Percentiles rank a stretch among this genome's conserved stretches.
phyloP scores from a whole-genome alignment of 2,888 invertebrate species.

The Anarsia innoxiella region DNA sequence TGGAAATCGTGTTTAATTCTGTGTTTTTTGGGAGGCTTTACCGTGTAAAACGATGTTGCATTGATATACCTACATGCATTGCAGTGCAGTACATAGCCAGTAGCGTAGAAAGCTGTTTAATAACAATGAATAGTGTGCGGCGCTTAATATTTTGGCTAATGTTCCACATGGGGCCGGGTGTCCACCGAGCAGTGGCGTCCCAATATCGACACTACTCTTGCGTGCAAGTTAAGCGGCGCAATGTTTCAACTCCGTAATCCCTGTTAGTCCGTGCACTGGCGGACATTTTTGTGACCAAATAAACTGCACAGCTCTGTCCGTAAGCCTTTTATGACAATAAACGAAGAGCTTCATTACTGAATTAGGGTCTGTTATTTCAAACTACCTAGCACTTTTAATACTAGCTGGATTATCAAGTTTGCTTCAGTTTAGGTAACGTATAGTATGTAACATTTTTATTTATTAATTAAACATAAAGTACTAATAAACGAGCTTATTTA shows the following conservation, averaged over 20 bases:
- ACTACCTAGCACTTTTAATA: not conserved
- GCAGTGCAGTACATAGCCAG: too few relatives aligned
- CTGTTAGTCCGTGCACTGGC: conserved; percentile 22
- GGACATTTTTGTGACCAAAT: conserved; percentile 27
- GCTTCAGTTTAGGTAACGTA: too few relatives aligned
- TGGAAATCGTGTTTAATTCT: too few relatives aligned
- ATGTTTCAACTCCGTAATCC: conserved; percentile 33
- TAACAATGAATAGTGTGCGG: conserved; percentile 10
- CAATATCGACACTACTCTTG: conserved; percentile 5
- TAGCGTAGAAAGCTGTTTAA: conserved; percentile 12
- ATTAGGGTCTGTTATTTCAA: not conserved
- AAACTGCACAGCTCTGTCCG: conserved; percentile 20
- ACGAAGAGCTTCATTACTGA: conserved; percentile 14
- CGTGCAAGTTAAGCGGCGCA: conserved; percentile 16
- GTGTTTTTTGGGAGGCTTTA: too few relatives aligned
- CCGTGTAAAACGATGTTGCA: too few relatives aligned
- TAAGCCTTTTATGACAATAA: conserved; percentile 27
- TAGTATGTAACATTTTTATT: too few relatives aligned
- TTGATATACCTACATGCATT: too few relatives aligned
- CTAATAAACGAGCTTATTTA: too few relatives aligned
- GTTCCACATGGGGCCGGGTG: conserved; percentile 10
- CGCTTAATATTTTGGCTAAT: conserved; percentile 10
- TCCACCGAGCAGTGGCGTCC: too few relatives aligned
- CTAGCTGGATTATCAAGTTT: too few relatives aligned
- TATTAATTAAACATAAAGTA: too few relatives aligned